Evolutionary conservation across 2,888 invertebrate species (phyloP).

Genomic region (Drosophila algonquin): DNA sequence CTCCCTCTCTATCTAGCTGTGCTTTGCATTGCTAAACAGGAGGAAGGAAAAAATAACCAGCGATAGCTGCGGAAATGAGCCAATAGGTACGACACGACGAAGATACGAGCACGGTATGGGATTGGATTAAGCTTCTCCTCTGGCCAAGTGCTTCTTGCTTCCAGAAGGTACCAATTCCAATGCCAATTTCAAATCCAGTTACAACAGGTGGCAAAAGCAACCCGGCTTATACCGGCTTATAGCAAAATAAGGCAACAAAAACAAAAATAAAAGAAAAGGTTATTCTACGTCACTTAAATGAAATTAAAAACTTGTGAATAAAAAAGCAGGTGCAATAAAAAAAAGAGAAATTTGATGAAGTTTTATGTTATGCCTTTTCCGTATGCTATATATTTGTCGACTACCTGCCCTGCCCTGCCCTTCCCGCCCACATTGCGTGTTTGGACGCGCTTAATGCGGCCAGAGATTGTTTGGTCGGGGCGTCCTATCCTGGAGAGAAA

Average conservation of each 20-base stretch:
- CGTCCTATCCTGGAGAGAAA: background rate
- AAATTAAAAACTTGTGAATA: slow-evolving; percentile 48
- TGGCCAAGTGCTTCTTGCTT: background rate
- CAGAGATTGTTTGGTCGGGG: slow-evolving; percentile 6
- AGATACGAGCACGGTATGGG: background rate
- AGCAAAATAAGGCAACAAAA: background rate
- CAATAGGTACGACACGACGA: slow-evolving; percentile 26
- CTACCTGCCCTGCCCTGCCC: background rate
- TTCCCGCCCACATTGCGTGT: slow-evolving; percentile 32
- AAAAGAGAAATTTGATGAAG: slow-evolving; percentile 54
- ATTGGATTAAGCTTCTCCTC: slow-evolving; percentile 2
- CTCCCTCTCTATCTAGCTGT: background rate
- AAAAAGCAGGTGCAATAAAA: slow-evolving; percentile 31
- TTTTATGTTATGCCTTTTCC: slow-evolving; percentile 22
- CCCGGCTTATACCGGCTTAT: background rate
- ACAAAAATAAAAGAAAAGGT: slow-evolving; percentile 20
- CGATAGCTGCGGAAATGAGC: slow-evolving; percentile 19
- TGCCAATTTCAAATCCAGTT: background rate
- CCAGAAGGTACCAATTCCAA: background rate
- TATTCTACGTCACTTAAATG: slow-evolving; percentile 50
- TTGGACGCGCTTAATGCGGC: slow-evolving; percentile 38
- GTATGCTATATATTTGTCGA: slow-evolving; percentile 26
- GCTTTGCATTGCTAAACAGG: slow-evolving; percentile 17
- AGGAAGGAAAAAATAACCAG: background rate
- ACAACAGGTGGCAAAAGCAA: background rate